These are phyloP conservation scores for Iselma pallidipennis DNA, from an alignment of 2,888 invertebrate species.

Conservation along the genomic window DNA sequence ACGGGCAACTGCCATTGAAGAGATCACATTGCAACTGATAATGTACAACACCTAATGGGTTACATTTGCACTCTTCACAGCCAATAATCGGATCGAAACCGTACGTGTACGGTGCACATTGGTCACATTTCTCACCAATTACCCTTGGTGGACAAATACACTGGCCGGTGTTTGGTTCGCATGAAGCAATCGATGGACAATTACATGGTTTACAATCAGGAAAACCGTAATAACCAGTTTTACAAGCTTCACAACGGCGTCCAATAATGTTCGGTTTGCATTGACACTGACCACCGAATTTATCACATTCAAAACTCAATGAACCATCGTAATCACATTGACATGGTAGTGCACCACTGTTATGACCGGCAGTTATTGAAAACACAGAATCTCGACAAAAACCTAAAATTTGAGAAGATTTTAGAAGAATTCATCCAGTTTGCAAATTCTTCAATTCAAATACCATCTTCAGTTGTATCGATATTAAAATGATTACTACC, in stretches of 20 bases:
- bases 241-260: constrained; percentile 77
- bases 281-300: constrained; percentile 95
- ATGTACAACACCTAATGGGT: constrained; percentile 76
- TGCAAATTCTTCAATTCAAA: not conserved
- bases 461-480: constrained; percentile 65
- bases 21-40: constrained; percentile 86
- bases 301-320: constrained; percentile 82
- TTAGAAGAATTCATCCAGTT: not conserved
- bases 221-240: constrained; percentile 93
- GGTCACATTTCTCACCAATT: constrained; percentile 85
- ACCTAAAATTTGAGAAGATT: constrained; percentile 56
- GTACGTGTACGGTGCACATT: constrained; percentile 86
- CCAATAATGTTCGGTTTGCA: constrained; percentile 95
- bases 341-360: constrained; percentile 89
- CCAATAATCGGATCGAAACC: constrained; percentile 94
- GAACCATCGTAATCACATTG: constrained; percentile 89
- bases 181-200: constrained; percentile 82
- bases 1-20: constrained; percentile 83
- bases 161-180: constrained; percentile 71
- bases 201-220: constrained; percentile 90
- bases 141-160: constrained; percentile 94
- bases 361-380: constrained; percentile 93
- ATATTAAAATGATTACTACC: constrained; percentile 86
- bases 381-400: constrained; percentile 92
- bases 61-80: constrained; percentile 93